Base-by-base conservation (phyloP, 2,797 vertebrate genomes). In the Lophius americanus region DNA sequence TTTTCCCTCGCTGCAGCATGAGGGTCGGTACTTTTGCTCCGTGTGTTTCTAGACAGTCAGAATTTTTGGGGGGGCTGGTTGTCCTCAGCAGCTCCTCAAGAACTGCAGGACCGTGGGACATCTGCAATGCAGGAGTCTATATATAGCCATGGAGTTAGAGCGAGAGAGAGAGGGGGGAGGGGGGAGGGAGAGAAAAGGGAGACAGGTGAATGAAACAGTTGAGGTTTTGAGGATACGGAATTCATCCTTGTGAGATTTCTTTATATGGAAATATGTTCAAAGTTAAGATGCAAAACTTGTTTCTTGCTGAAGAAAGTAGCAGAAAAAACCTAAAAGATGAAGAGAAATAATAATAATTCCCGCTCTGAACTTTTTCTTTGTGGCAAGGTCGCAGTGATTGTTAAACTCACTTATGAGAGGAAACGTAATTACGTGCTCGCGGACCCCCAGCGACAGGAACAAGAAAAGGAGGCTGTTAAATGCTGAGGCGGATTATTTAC, bases 91-190 rank as follows among this genome's bases (percentile, higher is more conserved):
- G 76, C 78, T 89, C 76, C 74, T 76, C 82, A 57, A 85, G 64
- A 79, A 83, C 68, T 82, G 83, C 74, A 58, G 84, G 66, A 81
- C 85, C 81, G 14, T 69, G 85, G 83, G 85, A 91, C 81, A 92
- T 91, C 89, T 91, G 92, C 90, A 91, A 91, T 93, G 91, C 86
- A 90, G 88, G 89, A 92, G 79, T 88, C 86, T 90, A 92, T 80
- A 72, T 83, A 89, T 92, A 91, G 86, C 84, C 75, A 67, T 74
- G 60, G 87, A 89, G 87, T 76, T 85, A 80, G 43, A 72, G 66
- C 14, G 14, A 33, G 49, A 58, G 6, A 23, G 59, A 65, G 42
- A 55, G 43, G 57, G 43, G 57, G 35, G 67, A 4, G 73, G 55
- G 77, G 7, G n/a, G 51, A 73, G 67, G 64, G 49, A 60, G 41